These are phyloP conservation scores for Eleutherodactylus coqui DNA, from an alignment of 2,797 vertebrate species.

Conservation along the genomic window DNA sequence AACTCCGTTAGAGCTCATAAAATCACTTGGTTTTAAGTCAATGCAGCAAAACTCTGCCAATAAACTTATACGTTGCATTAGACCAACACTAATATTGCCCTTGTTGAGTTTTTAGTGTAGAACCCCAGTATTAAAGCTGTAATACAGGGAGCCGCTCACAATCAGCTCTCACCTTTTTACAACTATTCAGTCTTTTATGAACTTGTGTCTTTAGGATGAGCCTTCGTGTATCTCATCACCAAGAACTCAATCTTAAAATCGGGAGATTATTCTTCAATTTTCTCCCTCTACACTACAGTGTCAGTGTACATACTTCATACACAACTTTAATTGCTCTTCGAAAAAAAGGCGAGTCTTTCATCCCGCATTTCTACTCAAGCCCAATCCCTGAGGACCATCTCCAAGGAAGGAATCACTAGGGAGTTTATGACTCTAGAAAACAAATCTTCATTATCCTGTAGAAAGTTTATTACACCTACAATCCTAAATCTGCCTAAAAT, in stretches of 20 bases:
- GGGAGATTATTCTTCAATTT: slow-evolving; percentile 33
- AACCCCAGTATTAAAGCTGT: background rate
- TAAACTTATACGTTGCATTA: background rate
- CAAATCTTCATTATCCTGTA: slow-evolving; percentile 21
- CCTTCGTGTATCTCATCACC: too few relatives aligned
- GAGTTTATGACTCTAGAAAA: slow-evolving; percentile 39
- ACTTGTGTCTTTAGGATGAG: too few relatives aligned
- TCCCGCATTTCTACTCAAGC: background rate
- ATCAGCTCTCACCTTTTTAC: slow-evolving; percentile 17
- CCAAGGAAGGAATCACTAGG: background rate
- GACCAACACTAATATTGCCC: background rate
- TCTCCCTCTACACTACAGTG: background rate
- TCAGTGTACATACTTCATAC: slow-evolving; percentile 3
- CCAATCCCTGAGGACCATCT: slow-evolving; percentile 8
- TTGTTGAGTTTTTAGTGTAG: background rate
- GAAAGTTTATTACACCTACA: background rate
- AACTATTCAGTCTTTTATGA: slow-evolving; percentile 13
- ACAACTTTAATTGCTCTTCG: slow-evolving; percentile 30
- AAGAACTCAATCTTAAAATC: slow-evolving; percentile 3
- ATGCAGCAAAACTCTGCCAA: background rate
- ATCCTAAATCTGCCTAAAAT: background rate
- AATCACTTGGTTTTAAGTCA: too few relatives aligned
- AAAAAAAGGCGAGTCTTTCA: background rate
- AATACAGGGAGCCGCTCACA: background rate
- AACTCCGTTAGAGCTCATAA: too few relatives aligned